These are phyloP conservation scores for Paradoxurus hermaphroditus DNA, from an alignment of 2,113 vertebrate species.

Conservation along the genomic window DNA sequence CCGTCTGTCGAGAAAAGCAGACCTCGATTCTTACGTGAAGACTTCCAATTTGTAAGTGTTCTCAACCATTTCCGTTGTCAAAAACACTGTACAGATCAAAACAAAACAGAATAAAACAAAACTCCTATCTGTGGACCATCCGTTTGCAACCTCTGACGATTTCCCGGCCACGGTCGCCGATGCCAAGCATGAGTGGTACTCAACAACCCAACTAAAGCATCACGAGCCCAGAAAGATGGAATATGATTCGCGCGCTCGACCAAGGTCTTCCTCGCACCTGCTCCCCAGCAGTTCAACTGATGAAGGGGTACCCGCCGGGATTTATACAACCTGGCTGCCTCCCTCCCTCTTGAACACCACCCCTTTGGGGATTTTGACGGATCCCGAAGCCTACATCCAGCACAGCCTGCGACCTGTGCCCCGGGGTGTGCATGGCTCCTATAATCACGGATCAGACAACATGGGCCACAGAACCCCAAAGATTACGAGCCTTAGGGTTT, in stretches of 20 bases:
- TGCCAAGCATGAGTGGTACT: neutral
- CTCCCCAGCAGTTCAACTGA: neutral
- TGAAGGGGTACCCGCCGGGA: fast-evolving
- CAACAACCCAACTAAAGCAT: neutral
- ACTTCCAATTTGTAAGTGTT: neutral
- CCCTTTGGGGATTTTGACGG: fast-evolving
- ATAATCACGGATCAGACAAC: fast-evolving
- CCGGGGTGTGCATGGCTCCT: fast-evolving
- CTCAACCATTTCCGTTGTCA: neutral
- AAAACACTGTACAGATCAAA: neutral
- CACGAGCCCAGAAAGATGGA: neutral
- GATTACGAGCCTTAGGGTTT: neutral
- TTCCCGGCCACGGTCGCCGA: neutral
- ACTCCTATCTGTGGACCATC: neutral
- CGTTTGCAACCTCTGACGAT: neutral
- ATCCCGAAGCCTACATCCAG: neutral
- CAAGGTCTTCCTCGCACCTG: neutral
- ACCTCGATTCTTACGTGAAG: neutral
- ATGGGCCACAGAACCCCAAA: fast-evolving
- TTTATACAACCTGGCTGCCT: neutral
- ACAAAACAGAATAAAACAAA: neutral
- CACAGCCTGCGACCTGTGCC: neutral
- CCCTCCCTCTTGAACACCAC: neutral
- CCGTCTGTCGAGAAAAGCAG: neutral
- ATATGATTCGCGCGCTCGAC: fast-evolving